Base-by-base conservation (phyloP, 1,140 invertebrate genomes). In the Trachymyrmex septentrionalis region DNA sequence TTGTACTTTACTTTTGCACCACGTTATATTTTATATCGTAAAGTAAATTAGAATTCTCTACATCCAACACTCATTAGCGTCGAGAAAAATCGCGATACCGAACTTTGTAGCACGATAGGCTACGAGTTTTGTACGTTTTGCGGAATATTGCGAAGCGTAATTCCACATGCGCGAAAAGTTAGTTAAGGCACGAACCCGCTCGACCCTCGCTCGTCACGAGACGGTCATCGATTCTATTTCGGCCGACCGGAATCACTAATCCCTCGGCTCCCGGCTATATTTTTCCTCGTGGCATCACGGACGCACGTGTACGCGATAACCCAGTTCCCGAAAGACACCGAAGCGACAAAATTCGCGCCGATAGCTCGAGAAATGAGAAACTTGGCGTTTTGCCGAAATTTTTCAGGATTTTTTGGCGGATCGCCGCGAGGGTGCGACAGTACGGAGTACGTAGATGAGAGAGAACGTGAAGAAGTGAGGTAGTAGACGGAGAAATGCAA, bases 371-470 rank as follows among this genome's bases (percentile, higher is more conserved):
- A 44, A 63, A 64, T n/a, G 75, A 77, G 75, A 27, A 10, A 19
- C 57, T 71, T 89, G 87, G 86, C 57, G 75, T 87, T 66, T 81
- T 72, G 77, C 71, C 53, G 34, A 44, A 76, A 88, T 86, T 82
- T 72, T 53, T 76, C 53, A 24, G 72, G 48, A 86, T 19, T n/a
- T n/a, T n/a, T n/a, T n/a, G 50, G 21, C 38, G 10, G 50, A 27
- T 77, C 34, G 57, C 34, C 24, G 71, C 12, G 72, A 59, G 55
- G 21, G 1, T 5, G 27, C 55, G 34, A 34, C n/a, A 57, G n/a
- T n/a, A 63, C 16, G 59, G 24, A 55, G 14, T 69, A 24, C n/a
- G 24, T 63, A 76, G 53, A 55, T 14, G 48, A 71, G 16, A 71
- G 24, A 38, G 55, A 38, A 19, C 16, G 57, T 0, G 38, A 64